phyloP scores from a whole-genome alignment of 2,797 vertebrate species.

The Leucoraja ocellata region DNA sequence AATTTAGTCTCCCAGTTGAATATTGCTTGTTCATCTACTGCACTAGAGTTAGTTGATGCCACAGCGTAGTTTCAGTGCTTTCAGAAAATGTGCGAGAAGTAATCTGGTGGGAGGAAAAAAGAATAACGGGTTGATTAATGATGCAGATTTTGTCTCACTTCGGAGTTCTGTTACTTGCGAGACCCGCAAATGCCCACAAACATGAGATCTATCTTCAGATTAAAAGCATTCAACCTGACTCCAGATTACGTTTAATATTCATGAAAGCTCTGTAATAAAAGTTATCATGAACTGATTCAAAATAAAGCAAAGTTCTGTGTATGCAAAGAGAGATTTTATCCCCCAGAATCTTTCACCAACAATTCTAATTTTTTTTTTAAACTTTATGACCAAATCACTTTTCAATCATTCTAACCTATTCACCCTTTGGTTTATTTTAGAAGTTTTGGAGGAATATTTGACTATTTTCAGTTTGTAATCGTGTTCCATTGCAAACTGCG shows the following conservation, averaged over 20 bases:
- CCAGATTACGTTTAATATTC: background rate
- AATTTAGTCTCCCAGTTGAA: too few species aligned
- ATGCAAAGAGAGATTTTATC: background rate
- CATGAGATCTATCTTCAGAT: background rate
- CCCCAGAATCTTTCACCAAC: background rate
- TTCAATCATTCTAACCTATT: background rate
- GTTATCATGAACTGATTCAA: background rate
- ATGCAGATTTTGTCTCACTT: background rate
- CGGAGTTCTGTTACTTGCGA: background rate
- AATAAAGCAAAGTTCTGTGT: background rate
- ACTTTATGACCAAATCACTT: background rate
- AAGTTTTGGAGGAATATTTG: background rate
- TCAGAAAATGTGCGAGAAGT: background rate
- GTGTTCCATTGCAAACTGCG: background rate
- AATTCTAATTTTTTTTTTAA: background rate
- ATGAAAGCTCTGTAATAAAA: background rate
- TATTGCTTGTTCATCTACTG: background rate
- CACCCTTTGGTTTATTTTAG: too few species aligned
- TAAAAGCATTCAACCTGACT: slow-evolving; percentile 6
- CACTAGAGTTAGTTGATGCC: background rate
- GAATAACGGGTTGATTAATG: background rate
- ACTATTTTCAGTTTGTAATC: background rate
- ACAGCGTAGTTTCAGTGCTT: background rate
- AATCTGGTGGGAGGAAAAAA: background rate
- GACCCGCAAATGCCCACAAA: background rate